Base-by-base conservation (phyloP, 2,888 invertebrate species). In the Clunio marinus region DNA sequence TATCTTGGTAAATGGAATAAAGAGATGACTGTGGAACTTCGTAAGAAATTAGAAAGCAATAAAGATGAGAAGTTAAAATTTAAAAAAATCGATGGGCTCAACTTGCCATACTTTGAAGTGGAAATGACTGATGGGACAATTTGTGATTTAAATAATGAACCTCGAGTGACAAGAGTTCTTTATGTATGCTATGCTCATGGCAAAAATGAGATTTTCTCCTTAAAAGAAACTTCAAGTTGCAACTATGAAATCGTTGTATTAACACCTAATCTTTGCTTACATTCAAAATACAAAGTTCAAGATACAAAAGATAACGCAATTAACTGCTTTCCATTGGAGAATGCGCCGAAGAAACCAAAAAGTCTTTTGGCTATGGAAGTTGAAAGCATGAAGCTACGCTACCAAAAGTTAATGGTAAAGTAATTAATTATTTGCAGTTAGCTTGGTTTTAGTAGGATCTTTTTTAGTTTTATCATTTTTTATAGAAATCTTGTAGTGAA, bases 211-310 rank as follows among this genome's bases (percentile, higher is more conserved):
- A 87, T 97, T 1, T 93, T 91, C 76, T 92, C 93, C 0, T 84
- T 97, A 70, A 96, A 96, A 75, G 97, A 97, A 78, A 91, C 88
- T 0, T 89, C 93, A 0, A 94, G 93, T 0, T 98, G 98, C 75
- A 91, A 94, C 77, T 98, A 98, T 76, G 96, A 97, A 79, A 88
- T 84, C 5, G 86, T 97, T 13, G 89, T 98, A 13, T 81, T 96
- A 22, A 93, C 96, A 0, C 88, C 92, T 0, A 78, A 88, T 8
- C 81, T 99, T 0, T 99, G 99, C 75, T 81, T 83, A 35, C 96
- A 97, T 81, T 96, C 96, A 0, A 86, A 87, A 70, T 99, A 91
- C 75, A 88, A 88, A 73, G 87, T 90, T 0, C 86, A 87, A 74
- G 89, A 90, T 72, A 84, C 87, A 2, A 88, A 86, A 15, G 91